These are phyloP conservation scores for Herpetotheres cachinnans DNA, from an alignment of 2,113 vertebrate species.

Conservation along the genomic window DNA sequence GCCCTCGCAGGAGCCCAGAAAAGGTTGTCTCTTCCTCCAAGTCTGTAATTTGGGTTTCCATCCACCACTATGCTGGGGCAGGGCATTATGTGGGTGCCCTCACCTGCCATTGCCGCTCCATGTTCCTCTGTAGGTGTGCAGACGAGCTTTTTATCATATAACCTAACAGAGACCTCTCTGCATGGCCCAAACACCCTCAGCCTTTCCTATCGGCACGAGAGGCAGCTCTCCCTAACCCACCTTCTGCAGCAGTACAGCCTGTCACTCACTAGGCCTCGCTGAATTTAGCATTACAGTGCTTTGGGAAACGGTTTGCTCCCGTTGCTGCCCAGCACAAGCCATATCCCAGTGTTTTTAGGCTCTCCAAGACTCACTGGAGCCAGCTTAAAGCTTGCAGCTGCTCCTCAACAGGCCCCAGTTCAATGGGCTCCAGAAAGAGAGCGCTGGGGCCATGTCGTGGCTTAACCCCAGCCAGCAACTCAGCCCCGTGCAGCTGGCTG, in stretches of 20 bases:
- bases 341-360: neutral
- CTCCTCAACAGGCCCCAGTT: neutral
- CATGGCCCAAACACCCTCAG: neutral
- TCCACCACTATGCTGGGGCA: neutral
- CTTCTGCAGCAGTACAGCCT: neutral
- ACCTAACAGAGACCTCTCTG: neutral
- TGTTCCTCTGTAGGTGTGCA: neutral
- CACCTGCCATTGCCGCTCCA: neutral
- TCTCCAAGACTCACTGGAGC: neutral
- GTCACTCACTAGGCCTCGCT: neutral
- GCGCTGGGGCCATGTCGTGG: neutral
- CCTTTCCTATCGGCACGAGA: accelerated
- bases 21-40: neutral
- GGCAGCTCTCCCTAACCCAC: neutral
- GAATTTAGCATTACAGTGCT: neutral
- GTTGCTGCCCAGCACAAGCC: neutral
- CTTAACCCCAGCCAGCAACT: too few relatives aligned
- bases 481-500: too few relatives aligned
- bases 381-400: neutral
- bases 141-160: neutral
- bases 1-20: neutral
- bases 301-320: neutral
- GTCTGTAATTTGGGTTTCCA: neutral
- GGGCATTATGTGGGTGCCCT: neutral
- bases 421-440: neutral